Evolutionary conservation across 37 sponge, comb jelly and placozoan species (phyloP), one percentile per base, ranked within the genome.

Genomic region (Crambe crambe): DNA sequence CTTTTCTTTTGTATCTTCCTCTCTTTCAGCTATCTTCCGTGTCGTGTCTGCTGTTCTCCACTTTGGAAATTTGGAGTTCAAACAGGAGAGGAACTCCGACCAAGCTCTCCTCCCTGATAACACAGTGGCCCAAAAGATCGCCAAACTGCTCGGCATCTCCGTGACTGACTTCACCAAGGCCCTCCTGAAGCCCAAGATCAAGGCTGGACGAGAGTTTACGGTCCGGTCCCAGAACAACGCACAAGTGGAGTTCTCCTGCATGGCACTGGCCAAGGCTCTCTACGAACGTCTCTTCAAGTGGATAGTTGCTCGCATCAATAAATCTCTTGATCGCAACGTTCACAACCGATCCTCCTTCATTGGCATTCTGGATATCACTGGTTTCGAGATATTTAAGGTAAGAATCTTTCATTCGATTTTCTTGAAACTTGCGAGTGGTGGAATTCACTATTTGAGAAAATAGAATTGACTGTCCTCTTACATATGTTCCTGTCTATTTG

Each of bases 371-470:
- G 99, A 99, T 87, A 99, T 99, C 78, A 97, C 99, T 65, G 99
- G 99, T 2, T 99, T 99, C 83, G 99, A 99, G 80, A 99, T 99
- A 77, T 99, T 99, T 86, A 94, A 91, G 80, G 97, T 97, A 73
- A 39, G 81, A 27, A 30, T 62, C 6, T 23, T 62, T 27, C 15
- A 27, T 34, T 62, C 63, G 6, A 20, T 62, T 20, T 62, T 5
- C 30, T 20, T 62, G 63, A 54, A 54, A 54, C 12, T 54, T 29
- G 26, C n/a, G 8, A 63, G 27, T 63, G 27, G 9, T 26, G 9
- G n/a, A n/a, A n/a, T 54, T 20, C 18, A 54, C 56, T 54, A n/a
- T n/a, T n/a, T n/a, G n/a, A n/a, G n/a, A n/a, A n/a, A n/a, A n/a
- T n/a, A n/a, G n/a, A 12, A 3, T 65, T 65, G 63, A 23, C 31